These are phyloP conservation scores for Oxyteleia sp. DNA, from an alignment of 2,888 invertebrate genomes.

Conservation along the genomic window DNA sequence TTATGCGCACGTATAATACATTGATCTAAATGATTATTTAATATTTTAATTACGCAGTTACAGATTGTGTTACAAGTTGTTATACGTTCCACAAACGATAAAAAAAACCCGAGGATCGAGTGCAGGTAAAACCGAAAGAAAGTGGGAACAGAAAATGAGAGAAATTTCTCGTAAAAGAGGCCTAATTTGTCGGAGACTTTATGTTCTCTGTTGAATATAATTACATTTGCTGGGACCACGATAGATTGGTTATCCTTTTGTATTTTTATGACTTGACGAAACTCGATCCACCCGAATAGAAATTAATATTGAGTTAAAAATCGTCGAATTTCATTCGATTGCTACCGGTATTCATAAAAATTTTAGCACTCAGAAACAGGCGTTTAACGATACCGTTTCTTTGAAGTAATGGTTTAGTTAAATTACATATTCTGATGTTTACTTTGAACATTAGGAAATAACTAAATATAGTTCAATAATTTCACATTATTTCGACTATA, in stretches of 20 bases:
- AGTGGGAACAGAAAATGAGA: slow-evolving; percentile 55
- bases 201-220: slow-evolving; percentile 83
- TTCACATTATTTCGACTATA: too few species aligned
- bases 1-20: slow-evolving; percentile 75
- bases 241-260: slow-evolving; percentile 69
- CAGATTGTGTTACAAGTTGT: slow-evolving; percentile 66
- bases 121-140: slow-evolving; percentile 47
- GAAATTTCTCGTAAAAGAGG: slow-evolving; percentile 72
- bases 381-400: too few species aligned
- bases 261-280: slow-evolving; percentile 79
- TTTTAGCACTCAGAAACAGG: slow-evolving; percentile 9
- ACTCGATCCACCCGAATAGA: slow-evolving; percentile 83
- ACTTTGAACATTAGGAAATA: too few species aligned
- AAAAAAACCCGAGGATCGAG: slow-evolving; percentile 39
- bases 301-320: slow-evolving; percentile 79
- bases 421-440: too few species aligned
- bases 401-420: too few species aligned
- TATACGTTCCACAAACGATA: slow-evolving; percentile 50
- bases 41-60: slow-evolving; percentile 80
- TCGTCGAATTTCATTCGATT: slow-evolving; percentile 46
- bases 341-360: slow-evolving; percentile 62
- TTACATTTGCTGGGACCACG: slow-evolving; percentile 81
- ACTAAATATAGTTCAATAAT: too few species aligned
- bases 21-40: slow-evolving; percentile 82
- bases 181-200: slow-evolving; percentile 81